Evolutionary conservation across 1,140 invertebrate species (phyloP), one percentile per base, ranked within the genome.

Genomic region (Vanessa tameamea): DNA sequence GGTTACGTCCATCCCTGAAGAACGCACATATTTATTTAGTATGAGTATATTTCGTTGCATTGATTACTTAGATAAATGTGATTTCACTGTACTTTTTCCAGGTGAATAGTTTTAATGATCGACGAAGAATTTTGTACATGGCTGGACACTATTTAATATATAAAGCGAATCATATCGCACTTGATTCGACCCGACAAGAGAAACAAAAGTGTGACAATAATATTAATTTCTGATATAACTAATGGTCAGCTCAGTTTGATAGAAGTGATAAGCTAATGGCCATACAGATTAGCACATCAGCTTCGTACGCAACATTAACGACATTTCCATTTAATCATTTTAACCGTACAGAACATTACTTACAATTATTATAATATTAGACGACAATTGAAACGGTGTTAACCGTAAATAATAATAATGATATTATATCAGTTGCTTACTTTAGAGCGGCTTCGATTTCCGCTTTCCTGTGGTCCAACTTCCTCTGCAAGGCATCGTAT

Each of bases 401-500:
- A 51, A n/a, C 5, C 13, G 5, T 15, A 51, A 5, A 51, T 51
- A n/a, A 5, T 5, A 14, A n/a, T 15, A 3, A 9, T 50, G 11
- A 11, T 50, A 7, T 12, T 50, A 51, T 51, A 14, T 37, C 5
- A 7, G 3, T 12, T n/a, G n/a, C 89, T 94, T 16, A 93, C 92
- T 89, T 95, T 0, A 98, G 92, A 20, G 96, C 96, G 8, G 96
- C 97, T 88, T 99, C 98, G 23, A 98, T 95, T 88, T 99, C 98
- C 3, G 97, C 97, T 90, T 98, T 98, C 76, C 95, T 95, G 76
- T 97, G 96, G 86, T 98, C 97, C 69, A 98, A 89, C 92, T 98
- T 98, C 94, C 97, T 96, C 82, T 98, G 97, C 66, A 98, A 93
- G 59, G 96, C 96, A 80, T 96, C 96, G 83, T 98, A 98, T 84